These are phyloP conservation scores for Aurelia aurita DNA, from an alignment of 30 jellyfish, hydroid and myxozoan species.

Conservation along the genomic window DNA sequence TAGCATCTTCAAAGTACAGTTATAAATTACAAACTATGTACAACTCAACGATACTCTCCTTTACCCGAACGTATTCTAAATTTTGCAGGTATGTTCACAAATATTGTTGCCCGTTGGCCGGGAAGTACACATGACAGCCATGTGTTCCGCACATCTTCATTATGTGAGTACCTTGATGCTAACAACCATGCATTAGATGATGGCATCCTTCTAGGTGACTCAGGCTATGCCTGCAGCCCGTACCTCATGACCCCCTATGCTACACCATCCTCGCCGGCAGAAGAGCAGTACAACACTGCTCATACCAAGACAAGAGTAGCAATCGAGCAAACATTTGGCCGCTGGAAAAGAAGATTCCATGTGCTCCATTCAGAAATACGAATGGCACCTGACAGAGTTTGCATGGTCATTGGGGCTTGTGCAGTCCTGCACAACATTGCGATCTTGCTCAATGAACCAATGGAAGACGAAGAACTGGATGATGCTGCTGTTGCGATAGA, in stretches of 20 bases:
- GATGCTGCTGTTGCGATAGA: no score
- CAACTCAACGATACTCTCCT: no score
- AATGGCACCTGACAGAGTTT: slow-evolving; percentile 18
- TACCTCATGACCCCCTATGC: slow-evolving; percentile 18
- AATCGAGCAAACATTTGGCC: slow-evolving; percentile 17
- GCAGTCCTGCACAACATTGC: no score
- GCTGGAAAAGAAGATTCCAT: slow-evolving; percentile 25
- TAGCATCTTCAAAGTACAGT: no score
- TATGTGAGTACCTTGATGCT: not conserved
- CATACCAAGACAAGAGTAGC: not conserved
- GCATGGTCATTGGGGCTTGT: not conserved
- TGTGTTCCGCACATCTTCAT: no score
- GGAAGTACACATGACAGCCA: no score
- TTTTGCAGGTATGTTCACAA: no score
- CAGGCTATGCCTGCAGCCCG: slow-evolving; percentile 22
- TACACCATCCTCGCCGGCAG: slow-evolving; percentile 1
- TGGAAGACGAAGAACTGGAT: no score
- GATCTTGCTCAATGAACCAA: no score
- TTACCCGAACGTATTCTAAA: no score
- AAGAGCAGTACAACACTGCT: not conserved
- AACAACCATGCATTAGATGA: slow-evolving; percentile 4
- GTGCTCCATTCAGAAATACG: slow-evolving; percentile 5
- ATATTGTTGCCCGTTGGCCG: no score
- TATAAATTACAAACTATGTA: no score
- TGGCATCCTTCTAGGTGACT: slow-evolving; percentile 22